These are phyloP conservation scores for Neogobius melanostomus DNA, from an alignment of 2,113 vertebrate genomes.

Conservation along the genomic window DNA sequence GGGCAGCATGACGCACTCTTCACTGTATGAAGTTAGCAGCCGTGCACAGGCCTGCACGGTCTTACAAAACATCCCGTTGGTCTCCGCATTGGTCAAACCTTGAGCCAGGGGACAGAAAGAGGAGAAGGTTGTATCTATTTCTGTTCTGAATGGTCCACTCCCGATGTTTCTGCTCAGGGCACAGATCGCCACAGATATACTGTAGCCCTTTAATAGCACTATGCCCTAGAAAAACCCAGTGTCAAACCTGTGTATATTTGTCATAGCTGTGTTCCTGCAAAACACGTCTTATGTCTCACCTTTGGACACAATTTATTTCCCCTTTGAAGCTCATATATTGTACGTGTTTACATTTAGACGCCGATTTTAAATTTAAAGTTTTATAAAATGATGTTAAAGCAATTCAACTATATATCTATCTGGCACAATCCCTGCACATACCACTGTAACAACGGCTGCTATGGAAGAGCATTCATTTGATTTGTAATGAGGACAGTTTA, in stretches of 20 bases:
- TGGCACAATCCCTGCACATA: too few relatives aligned
- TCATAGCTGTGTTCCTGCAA: not conserved
- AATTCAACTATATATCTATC: too few relatives aligned
- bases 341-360: too few relatives aligned
- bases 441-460: too few relatives aligned
- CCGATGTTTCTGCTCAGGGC: not conserved
- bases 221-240: not conserved
- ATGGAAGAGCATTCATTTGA: too few relatives aligned
- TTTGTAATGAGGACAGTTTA: too few relatives aligned
- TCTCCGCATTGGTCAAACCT: constrained; percentile 3
- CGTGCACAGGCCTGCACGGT: not conserved
- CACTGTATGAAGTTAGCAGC: constrained; percentile 4
- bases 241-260: constrained; percentile 5
- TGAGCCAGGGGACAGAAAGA: too few relatives aligned
- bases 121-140: not conserved
- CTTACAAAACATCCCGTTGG: not conserved
- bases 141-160: constrained; percentile 12
- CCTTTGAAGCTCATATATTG: not conserved
- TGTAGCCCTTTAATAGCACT: not conserved
- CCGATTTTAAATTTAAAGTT: too few relatives aligned
- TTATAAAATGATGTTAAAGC: too few relatives aligned
- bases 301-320: constrained; percentile 2
- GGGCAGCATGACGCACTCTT: too few relatives aligned
- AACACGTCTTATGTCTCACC: not conserved
- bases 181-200: not conserved